Percentiles rank a stretch among this genome's conserved stretches.
Conservation (phyloP, 2,888 invertebrate genomes). For the Melieria omissa region DNA sequence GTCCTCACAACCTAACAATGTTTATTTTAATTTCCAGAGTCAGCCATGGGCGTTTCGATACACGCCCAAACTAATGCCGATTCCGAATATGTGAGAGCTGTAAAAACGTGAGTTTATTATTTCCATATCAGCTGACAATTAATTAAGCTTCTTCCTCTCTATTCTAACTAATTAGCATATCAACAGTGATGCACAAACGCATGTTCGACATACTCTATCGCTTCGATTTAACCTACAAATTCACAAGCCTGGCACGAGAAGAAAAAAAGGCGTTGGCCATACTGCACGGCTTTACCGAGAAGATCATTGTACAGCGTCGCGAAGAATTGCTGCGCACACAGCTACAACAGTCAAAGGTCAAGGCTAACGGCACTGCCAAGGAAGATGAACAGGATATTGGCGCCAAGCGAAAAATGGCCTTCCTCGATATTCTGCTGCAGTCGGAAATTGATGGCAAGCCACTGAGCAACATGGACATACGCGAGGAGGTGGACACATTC, state of each 20-base stretch:
- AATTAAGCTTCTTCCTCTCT: not conserved
- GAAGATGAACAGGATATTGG: constrained; percentile 64
- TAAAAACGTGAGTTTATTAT: constrained; percentile 72
- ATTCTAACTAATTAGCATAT: constrained; percentile 52
- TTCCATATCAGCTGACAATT: not conserved
- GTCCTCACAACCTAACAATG: not conserved
- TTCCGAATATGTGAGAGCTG: constrained; percentile 79
- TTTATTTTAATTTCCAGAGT: constrained; percentile 71
- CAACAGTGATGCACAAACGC: constrained; percentile 62
- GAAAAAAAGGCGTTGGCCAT: constrained; percentile 68
- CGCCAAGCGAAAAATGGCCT: constrained; percentile 73
- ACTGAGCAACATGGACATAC: constrained; percentile 71
- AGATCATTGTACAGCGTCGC: constrained; percentile 69
- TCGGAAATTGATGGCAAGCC: constrained; percentile 71
- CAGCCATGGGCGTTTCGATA: constrained; percentile 84
- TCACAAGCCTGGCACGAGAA: constrained; percentile 71
- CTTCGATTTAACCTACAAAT: constrained; percentile 64
- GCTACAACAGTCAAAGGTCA: constrained; percentile 12
- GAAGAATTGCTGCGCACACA: constrained; percentile 58
- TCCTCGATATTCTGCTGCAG: constrained; percentile 75
- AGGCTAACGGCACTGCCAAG: not conserved
- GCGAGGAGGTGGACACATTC: constrained; percentile 79
- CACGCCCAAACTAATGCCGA: constrained; percentile 77
- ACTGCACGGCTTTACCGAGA: constrained; percentile 70
- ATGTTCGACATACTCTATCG: constrained; percentile 65